These are phyloP conservation scores for Hirundo rustica DNA, from an alignment of 2,797 vertebrate species.

Conservation along the genomic window DNA sequence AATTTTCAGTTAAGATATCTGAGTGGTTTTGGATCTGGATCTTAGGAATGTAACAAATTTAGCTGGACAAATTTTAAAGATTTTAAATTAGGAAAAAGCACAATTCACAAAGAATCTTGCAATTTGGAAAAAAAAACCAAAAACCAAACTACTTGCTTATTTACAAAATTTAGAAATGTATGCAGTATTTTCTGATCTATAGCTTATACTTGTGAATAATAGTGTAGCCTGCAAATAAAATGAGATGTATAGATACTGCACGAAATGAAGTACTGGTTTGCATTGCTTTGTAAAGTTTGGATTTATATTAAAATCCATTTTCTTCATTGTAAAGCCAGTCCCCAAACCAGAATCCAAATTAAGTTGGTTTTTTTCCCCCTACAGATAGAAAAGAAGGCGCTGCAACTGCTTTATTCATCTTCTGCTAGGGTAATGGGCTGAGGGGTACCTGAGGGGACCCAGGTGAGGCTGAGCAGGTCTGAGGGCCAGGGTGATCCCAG, in stretches of 20 bases:
- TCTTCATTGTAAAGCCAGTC: background rate
- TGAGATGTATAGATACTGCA: background rate
- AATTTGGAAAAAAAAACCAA: background rate
- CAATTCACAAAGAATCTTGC: background rate
- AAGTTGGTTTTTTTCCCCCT: background rate
- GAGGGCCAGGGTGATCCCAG: accelerated
- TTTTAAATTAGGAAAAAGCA: background rate
- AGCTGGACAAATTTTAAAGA: background rate
- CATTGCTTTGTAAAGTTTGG: background rate
- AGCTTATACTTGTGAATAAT: background rate
- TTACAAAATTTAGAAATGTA: background rate
- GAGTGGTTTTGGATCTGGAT: background rate
- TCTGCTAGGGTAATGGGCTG: background rate
- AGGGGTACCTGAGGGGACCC: accelerated
- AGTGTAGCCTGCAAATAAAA: background rate
- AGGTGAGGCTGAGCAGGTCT: background rate
- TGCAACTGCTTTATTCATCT: background rate
- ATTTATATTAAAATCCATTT: background rate
- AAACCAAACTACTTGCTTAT: accelerated
- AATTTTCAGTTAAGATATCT: background rate
- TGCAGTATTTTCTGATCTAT: background rate
- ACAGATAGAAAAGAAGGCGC: background rate
- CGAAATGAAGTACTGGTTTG: background rate
- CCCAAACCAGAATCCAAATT: background rate
- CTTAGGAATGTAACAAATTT: background rate